Conservation (phyloP, 2,797 vertebrate genomes). For the Platalea minor region DNA sequence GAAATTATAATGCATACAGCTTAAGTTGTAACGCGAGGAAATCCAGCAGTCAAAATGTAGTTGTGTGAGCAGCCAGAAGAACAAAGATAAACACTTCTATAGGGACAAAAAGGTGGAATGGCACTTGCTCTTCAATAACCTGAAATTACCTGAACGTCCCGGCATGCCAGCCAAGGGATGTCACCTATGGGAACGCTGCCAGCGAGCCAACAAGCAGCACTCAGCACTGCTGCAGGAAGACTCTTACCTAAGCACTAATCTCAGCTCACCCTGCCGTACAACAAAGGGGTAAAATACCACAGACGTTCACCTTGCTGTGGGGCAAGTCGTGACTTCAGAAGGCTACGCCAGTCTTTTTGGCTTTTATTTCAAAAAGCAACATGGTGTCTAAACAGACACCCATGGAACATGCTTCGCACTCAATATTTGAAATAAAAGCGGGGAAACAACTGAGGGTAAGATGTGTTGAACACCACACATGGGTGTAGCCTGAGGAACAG, state of each 20-base stretch:
- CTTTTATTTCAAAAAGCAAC: background rate
- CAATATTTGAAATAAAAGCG: background rate
- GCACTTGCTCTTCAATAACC: background rate
- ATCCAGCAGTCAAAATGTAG: background rate
- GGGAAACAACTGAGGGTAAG: background rate
- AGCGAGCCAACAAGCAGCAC: background rate
- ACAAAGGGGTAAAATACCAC: background rate
- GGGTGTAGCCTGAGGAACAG: background rate
- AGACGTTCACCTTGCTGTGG: background rate
- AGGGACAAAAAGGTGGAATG: background rate
- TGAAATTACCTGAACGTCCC: background rate
- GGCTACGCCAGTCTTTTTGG: background rate
- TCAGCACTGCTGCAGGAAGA: background rate
- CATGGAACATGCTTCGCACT: accelerated
- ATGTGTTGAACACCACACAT: background rate
- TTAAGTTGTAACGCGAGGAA: accelerated
- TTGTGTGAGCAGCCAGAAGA: background rate
- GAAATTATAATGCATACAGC: background rate
- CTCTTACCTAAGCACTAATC: background rate
- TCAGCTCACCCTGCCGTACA: background rate
- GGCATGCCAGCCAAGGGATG: background rate
- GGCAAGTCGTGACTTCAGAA: background rate
- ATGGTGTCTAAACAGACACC: background rate
- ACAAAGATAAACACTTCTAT: background rate
- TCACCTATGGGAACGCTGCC: background rate